A percentile compares a stretch with the other conserved stretches of the same genome.
phyloP scores from a whole-genome alignment of 53 echinoderm and acorn worm species.

The Holothuria scabra region DNA sequence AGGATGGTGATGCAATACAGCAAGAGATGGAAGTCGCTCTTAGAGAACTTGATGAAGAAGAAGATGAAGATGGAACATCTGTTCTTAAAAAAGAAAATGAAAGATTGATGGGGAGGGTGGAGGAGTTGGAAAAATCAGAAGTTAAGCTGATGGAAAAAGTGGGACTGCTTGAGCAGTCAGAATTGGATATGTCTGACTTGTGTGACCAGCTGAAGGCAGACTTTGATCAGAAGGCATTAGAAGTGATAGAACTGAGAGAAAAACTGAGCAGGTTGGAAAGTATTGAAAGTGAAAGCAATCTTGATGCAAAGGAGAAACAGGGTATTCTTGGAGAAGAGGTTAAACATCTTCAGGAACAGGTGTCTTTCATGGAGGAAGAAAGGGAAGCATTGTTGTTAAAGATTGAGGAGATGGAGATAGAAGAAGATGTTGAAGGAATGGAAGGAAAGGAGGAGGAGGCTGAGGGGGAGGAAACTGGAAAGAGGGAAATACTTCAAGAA shows the following conservation, averaged over 20 bases:
- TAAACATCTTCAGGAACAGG: constrained; percentile 59
- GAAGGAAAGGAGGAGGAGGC: constrained; percentile 25
- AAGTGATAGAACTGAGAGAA: constrained; percentile 8
- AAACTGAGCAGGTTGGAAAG: background rate
- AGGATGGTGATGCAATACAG: constrained; percentile 62
- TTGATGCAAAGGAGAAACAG: background rate
- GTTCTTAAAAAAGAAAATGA: constrained; percentile 27
- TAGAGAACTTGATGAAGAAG: constrained; percentile 8
- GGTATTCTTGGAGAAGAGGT: constrained; percentile 22
- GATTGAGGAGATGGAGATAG: constrained; percentile 7
- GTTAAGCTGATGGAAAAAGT: constrained; percentile 84
- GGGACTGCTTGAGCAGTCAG: constrained; percentile 59
- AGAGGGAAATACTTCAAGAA: constrained; percentile 33
- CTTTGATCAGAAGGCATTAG: constrained; percentile 34
- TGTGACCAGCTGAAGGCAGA: constrained; percentile 56
- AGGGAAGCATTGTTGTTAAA: background rate
- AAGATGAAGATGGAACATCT: background rate
- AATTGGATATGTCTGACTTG: constrained; percentile 61
- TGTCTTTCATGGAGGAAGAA: constrained; percentile 38
- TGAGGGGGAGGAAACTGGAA: constrained; percentile 17
- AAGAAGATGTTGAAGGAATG: background rate
- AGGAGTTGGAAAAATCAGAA: constrained; percentile 90
- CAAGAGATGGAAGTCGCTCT: constrained; percentile 57
- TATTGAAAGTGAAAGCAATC: background rate
- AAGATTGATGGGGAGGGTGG: constrained; percentile 38